Evolutionary conservation across 53 echinoderm and acorn worm species (phyloP), one percentile per base, ranked within the genome.

Genomic region (Luidia sarsii): DNA sequence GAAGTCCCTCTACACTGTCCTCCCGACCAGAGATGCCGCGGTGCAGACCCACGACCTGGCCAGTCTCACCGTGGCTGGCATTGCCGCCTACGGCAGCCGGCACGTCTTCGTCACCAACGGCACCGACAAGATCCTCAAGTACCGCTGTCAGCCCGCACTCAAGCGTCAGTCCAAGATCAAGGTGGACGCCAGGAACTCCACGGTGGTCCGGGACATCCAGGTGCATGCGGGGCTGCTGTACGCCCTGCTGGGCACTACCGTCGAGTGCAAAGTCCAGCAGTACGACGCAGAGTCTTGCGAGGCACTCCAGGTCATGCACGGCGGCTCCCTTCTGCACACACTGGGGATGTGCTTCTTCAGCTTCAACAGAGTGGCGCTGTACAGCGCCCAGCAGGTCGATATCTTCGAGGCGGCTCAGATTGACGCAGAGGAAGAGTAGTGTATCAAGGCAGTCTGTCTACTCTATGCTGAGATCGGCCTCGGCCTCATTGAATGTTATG

Each of bases 291-390:
- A 77, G 7, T 43, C 57, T 7, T 74, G 55, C 3, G 74, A 74
- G 15, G n/a, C 22, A 7, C 31, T 77, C 0, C 77, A 77, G 45
- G 59, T 77, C 31, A 7, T 21, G 22, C 29, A 60, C 7, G 50
- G 4, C 50, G 31, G 59, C 10, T 10, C 0, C 8, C 24, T 60
- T 32, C 21, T 77, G 22, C n/a, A n/a, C n/a, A n/a, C n/a, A n/a
- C 27, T 21, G 11, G 77, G 77, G 2, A 21, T 77, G 33, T 77
- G 77, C 45, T 77, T 77, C 77, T 77, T 77, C 19, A 61, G 77
- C 30, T 16, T 43, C 11, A 19, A 15, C 60, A 60, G 32, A 60
- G 60, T 60, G 3, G 62, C 77, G 31, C 19, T 77, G 60, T 77
- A 77, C 33, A n/a, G n/a, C n/a, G n/a, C n/a, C n/a, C n/a, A n/a